Evolutionary conservation across 2,797 vertebrate genomes (phyloP), one percentile per base, ranked within the genome.

Genomic region (Darevskia mixta): DNA sequence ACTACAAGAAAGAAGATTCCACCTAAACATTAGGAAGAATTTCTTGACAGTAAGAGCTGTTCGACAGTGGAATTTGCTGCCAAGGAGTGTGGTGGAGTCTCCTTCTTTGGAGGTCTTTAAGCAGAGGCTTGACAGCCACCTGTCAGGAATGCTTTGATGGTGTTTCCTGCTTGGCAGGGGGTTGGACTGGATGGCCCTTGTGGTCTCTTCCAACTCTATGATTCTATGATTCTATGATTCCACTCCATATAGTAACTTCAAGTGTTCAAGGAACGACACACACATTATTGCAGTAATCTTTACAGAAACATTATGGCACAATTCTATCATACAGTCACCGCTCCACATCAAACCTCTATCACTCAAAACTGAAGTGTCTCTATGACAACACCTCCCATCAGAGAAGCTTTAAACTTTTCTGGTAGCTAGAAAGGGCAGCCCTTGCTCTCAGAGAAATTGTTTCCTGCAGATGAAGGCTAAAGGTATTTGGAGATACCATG

Each of bases 311-410:
- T 8, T 8, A 55, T 79, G 17, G 5, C 29, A n/a, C 15, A 79
- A 49, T 79, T 55, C 45, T 18, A 69, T 7, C 17, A 41, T 15
- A 78, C 11, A 55, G 25, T 61, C 25, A n/a, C 23, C 66, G 27
- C 35, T 78, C 38, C 20, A 67, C 38, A 67, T 27, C 55, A 72
- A 81, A 29, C 27, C 35, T 38, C 43, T 41, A 32, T 13, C 32
- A 29, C 10, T 87, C 66, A 45, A 69, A 49, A 10, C 87, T 83
- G 58, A 43, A 38, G 71, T 38, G 79, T 95, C 86, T 83, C 82
- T 88, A 88, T 92, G 87, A 91, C 88, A 25, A 91, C 88, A 25
- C 6, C 25, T 13, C 25, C 64, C 38, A 23, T 79, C 71, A 45
- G 38, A 11, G 69, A 79, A 73, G 61, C 43, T 78, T 79, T 75